Evolutionary conservation across 2,113 vertebrate species (phyloP), one percentile per base, ranked within the genome.

Genomic region (Oncorhynchus clarkii): DNA sequence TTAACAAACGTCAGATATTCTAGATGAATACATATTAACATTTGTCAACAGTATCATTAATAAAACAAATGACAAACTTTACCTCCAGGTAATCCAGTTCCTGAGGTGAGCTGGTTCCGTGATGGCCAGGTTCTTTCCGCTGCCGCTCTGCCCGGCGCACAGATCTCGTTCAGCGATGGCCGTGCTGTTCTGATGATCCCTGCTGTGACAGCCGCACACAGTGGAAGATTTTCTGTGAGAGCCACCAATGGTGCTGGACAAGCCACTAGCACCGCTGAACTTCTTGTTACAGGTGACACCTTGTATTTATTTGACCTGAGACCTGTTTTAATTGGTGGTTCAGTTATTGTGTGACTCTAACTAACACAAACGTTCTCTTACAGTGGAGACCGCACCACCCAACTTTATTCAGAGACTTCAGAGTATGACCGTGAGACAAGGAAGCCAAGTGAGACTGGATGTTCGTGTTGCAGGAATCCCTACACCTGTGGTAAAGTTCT

Each of bases 51-150:
- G 59, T 22, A 62, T 62, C 4, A 62, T 62, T 5, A 62, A 20
- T 22, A 24, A n/a, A 5, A 62, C 59, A 62, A 54, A 18, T 62
- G 0, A 9, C 1, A 8, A 39, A 14, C 29, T 39, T 34, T 8
- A 96, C 29, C 72, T 75, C 3, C 72, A 99, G 98, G 97, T 94
- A 94, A 92, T 86, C 98, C 98, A 95, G 96, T 98, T 97, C 98
- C 98, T 91, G 98, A 99, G 93, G 98, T 99, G 96, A 98, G 94
- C 95, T 99, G 98, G 98, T 99, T 96, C 90, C 94, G 95, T 93
- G 98, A 99, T 96, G 96, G 95, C 92, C 96, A 96, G 96, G 95
- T 93, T 87, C 91, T 97, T 85, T 95, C 95, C 79, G 81, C 95
- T 93, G 93, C 94, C 84, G 90, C 92, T 78, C 93, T 95, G 84